These are phyloP conservation scores for Vesta saturnalis DNA, from an alignment of 2,888 invertebrate genomes.

Conservation along the genomic window DNA sequence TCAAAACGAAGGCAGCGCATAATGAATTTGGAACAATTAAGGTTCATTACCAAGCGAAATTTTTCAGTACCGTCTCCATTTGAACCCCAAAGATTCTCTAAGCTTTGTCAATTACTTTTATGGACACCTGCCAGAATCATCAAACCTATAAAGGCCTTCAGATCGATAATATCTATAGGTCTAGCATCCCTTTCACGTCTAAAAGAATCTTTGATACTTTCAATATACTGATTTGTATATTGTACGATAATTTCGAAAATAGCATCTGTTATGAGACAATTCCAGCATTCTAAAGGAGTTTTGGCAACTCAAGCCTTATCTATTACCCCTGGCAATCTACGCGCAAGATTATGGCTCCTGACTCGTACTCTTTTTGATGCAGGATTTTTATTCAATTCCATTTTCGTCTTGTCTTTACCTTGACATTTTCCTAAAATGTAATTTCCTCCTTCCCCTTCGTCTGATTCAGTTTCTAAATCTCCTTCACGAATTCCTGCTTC, in stretches of 20 bases:
- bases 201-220: slow-evolving; percentile 32
- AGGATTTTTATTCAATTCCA: not conserved
- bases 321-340: slow-evolving; percentile 10
- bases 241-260: slow-evolving; percentile 43
- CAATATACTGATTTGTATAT: slow-evolving; percentile 43
- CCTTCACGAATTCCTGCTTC: not conserved
- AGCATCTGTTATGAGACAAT: slow-evolving; percentile 33
- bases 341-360: not conserved
- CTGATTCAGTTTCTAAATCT: slow-evolving; percentile 18
- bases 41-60: slow-evolving; percentile 5
- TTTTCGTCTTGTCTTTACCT: not conserved
- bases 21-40: not conserved
- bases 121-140: not conserved
- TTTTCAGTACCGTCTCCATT: not conserved
- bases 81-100: slow-evolving; percentile 11
- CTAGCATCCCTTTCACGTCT: slow-evolving; percentile 30
- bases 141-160: not conserved
- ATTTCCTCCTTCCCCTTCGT: not conserved
- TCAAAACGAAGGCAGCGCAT: not conserved
- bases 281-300: slow-evolving; percentile 25
- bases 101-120: not conserved
- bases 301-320: not conserved
- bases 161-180: not conserved
- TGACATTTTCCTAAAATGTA: slow-evolving; percentile 10
- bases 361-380: not conserved